phyloP scores from a whole-genome alignment of 2,888 invertebrate species.

The Sinohyriopsis cumingii region DNA sequence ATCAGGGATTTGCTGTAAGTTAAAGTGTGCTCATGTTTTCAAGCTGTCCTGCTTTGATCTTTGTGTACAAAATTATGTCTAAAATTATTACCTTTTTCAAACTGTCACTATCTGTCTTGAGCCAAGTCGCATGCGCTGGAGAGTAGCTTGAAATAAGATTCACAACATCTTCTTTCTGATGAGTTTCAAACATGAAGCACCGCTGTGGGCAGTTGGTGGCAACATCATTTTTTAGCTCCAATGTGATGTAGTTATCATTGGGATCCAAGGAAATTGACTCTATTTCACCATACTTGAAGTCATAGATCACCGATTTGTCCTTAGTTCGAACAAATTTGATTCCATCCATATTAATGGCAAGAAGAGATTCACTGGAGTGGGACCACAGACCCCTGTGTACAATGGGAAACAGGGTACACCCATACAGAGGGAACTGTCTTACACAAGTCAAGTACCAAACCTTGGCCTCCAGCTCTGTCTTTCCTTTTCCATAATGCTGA shows the following conservation, averaged over 20 bases:
- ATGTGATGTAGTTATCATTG: conserved; percentile 91
- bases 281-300: conserved; percentile 91
- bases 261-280: conserved; percentile 93
- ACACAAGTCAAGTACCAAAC: conserved; percentile 94
- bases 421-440: conserved; percentile 95
- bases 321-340: conserved; percentile 91
- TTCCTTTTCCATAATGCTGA: conserved; percentile 86
- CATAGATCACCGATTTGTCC: conserved; percentile 92
- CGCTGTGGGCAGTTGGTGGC: conserved; percentile 54
- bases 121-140: conserved; percentile 82
- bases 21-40: too few relatives aligned
- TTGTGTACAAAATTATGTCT: too few relatives aligned
- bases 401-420: conserved; percentile 89
- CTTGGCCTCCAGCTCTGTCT: conserved; percentile 92
- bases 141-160: conserved; percentile 93
- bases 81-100: conserved; percentile 52
- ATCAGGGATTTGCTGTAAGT: too few relatives aligned
- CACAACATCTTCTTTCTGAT: conserved; percentile 92
- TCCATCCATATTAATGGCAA: conserved; percentile 93
- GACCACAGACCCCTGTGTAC: conserved; percentile 96
- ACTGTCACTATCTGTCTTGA: conserved; percentile 65
- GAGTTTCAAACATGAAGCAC: conserved; percentile 90
- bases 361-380: conserved; percentile 81
- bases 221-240: conserved; percentile 84
- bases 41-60: too few relatives aligned